These are phyloP conservation scores for Tenthredo scrophulariae DNA, from an alignment of 2,888 invertebrate species.

Conservation along the genomic window DNA sequence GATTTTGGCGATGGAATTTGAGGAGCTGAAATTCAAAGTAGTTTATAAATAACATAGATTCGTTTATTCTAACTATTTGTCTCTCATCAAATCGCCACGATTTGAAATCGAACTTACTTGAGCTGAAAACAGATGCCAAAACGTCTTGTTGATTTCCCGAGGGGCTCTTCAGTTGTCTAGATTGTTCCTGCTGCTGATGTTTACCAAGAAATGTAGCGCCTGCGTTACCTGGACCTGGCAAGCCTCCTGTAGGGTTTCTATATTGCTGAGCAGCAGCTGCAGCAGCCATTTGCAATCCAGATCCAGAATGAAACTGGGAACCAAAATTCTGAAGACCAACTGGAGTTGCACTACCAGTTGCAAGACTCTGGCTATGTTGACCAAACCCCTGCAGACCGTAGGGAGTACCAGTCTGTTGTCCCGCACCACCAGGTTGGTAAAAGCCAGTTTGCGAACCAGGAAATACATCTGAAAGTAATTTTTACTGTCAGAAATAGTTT, in stretches of 20 bases:
- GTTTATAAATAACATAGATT: neutral
- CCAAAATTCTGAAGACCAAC: slow-evolving; percentile 79
- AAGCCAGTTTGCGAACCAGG: slow-evolving; percentile 76
- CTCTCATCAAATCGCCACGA: too few relatives aligned
- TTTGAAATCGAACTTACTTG: slow-evolving; percentile 75
- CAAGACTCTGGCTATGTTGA: slow-evolving; percentile 75
- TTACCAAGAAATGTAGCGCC: slow-evolving; percentile 74
- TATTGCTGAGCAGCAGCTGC: slow-evolving; percentile 84
- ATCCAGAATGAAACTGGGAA: slow-evolving; percentile 81
- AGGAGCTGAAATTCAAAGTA: slow-evolving; percentile 74
- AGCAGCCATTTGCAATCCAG: slow-evolving; percentile 83
- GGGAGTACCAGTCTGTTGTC: slow-evolving; percentile 76
- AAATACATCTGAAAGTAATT: slow-evolving; percentile 72
- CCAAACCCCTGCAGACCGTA: slow-evolving; percentile 78
- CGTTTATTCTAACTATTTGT: neutral
- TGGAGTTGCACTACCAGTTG: slow-evolving; percentile 76
- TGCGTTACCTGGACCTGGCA: slow-evolving; percentile 74
- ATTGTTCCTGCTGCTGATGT: slow-evolving; percentile 76
- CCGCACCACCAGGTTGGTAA: slow-evolving; percentile 76
- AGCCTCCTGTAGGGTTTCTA: slow-evolving; percentile 80
- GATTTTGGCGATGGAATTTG: slow-evolving; percentile 83
- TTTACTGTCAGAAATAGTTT: neutral
- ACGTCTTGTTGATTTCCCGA: slow-evolving; percentile 79
- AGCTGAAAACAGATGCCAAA: slow-evolving; percentile 81
- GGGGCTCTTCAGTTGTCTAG: slow-evolving; percentile 75